A percentile compares a stretch with the other conserved stretches of the same genome.
Conservation (phyloP, 2,888 invertebrate genomes). For the Lycocerus yunnanus region DNA sequence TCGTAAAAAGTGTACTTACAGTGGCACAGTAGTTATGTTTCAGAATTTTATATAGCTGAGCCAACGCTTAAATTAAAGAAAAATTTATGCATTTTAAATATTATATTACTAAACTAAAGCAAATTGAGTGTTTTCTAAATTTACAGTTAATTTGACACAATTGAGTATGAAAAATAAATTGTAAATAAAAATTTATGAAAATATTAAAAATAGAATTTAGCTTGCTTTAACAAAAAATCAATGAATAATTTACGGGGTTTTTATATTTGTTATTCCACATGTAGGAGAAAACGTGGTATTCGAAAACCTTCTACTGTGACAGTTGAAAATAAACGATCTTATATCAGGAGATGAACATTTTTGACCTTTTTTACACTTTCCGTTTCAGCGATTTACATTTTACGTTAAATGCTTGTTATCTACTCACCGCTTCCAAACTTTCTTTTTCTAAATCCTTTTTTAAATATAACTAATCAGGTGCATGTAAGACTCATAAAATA, state of each 20-base stretch:
- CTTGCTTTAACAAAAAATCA: not conserved
- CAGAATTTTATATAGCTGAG: not conserved
- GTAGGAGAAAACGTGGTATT: constrained; percentile 11
- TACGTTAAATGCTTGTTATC: constrained; percentile 11
- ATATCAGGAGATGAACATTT: constrained; percentile 12
- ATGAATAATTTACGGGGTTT: constrained; percentile 10
- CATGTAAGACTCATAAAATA: not conserved
- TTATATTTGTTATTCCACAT: constrained; percentile 8
- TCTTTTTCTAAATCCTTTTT: not conserved
- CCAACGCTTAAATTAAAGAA: not conserved
- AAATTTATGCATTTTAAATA: not conserved
- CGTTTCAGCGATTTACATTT: constrained; percentile 5
- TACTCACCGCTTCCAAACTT: not conserved
- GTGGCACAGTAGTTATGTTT: not conserved
- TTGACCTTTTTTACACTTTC: constrained; percentile 9
- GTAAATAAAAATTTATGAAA: not conserved
- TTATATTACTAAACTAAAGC: not conserved
- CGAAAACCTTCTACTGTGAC: constrained; percentile 11
- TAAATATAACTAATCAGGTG: not conserved
- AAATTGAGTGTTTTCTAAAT: not conserved
- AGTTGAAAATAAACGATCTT: constrained; percentile 12
- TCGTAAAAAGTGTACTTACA: not conserved
- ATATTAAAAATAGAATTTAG: not conserved
- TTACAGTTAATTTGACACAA: not conserved
- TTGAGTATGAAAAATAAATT: not conserved